Percentiles rank a stretch among this genome's conserved stretches.
Evolutionary conservation across 2,797 vertebrate species (phyloP).

Genomic region (Hyperoplus immaculatus): DNA sequence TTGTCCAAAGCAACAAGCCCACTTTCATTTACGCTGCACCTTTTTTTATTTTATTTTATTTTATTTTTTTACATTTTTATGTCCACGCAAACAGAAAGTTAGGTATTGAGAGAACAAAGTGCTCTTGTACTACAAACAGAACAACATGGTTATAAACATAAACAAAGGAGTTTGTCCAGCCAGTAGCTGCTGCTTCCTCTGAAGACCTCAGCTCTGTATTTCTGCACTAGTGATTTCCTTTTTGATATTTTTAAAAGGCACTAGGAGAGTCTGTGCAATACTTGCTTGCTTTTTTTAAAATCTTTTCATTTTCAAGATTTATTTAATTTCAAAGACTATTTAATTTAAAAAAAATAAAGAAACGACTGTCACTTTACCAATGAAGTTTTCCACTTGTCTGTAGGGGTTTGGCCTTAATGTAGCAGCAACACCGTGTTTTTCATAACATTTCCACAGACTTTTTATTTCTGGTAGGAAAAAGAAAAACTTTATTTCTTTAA

Average conservation of each 20-base stretch:
- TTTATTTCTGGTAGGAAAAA: slow-evolving; percentile 84
- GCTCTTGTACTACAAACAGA: slow-evolving; percentile 14
- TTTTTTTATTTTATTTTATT: neutral
- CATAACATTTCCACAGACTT: slow-evolving; percentile 90
- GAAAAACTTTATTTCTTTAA: slow-evolving; percentile 84
- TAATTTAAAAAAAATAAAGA: slow-evolving; percentile 47
- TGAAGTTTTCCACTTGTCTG: slow-evolving; percentile 88
- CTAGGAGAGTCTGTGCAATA: slow-evolving; percentile 93
- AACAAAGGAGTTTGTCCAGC: slow-evolving; percentile 15
- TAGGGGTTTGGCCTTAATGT: slow-evolving; percentile 95
- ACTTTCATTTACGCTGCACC: slow-evolving; percentile 9
- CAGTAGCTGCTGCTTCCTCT: slow-evolving; percentile 56
- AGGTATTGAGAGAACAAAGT: slow-evolving; percentile 5
- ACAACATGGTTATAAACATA: slow-evolving; percentile 22
- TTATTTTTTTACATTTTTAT: slow-evolving; percentile 22
- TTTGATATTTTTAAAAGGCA: slow-evolving; percentile 82
- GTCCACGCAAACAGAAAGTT: slow-evolving; percentile 31
- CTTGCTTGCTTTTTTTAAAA: slow-evolving; percentile 86
- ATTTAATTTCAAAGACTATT: slow-evolving; percentile 79
- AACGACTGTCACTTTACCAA: slow-evolving; percentile 96
- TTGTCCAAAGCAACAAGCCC: slow-evolving; percentile 36
- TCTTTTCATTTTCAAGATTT: slow-evolving; percentile 79
- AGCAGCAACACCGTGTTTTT: slow-evolving; percentile 92
- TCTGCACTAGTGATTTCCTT: slow-evolving; percentile 81
- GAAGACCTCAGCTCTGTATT: slow-evolving; percentile 59